Percentiles rank a stretch among this genome's conserved stretches.
These are phyloP conservation scores for Aporrectodea caliginosa DNA, from an alignment of 1,140 invertebrate genomes.

Conservation along the genomic window DNA sequence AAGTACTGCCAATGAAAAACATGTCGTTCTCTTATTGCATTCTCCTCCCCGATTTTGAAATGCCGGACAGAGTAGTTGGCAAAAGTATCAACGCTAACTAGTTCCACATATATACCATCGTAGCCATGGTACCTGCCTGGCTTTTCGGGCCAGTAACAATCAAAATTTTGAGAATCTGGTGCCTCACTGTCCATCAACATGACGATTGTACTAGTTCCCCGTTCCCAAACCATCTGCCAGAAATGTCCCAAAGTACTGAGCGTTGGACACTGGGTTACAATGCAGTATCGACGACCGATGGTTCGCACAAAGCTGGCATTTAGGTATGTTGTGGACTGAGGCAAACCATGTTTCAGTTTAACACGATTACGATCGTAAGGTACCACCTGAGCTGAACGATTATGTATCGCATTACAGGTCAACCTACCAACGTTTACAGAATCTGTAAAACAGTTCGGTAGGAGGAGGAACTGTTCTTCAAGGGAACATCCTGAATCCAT, in stretches of 20 bases:
- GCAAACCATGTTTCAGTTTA: background rate
- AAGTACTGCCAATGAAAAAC: background rate
- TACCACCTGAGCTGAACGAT: slow-evolving; percentile 4
- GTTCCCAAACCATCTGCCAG: slow-evolving; percentile 5
- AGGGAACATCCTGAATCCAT: background rate
- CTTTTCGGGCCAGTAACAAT: background rate
- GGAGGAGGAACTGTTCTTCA: background rate
- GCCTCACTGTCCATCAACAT: background rate
- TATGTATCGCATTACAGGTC: background rate
- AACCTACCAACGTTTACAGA: background rate
- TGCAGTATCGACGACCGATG: background rate
- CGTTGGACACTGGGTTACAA: slow-evolving; percentile 12
- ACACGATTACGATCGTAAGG: slow-evolving; percentile 18
- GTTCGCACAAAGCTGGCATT: slow-evolving; percentile 13
- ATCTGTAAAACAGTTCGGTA: background rate
- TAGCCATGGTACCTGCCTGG: background rate
- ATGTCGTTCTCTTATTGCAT: background rate
- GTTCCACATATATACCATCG: background rate
- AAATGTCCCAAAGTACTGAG: background rate
- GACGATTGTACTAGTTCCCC: background rate
- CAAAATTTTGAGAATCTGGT: background rate
- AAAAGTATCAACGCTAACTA: background rate
- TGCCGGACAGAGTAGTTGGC: background rate
- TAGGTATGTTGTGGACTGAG: background rate
- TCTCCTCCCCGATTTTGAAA: background rate